Conservation (phyloP, 1,140 invertebrate genomes). For the Neodiprion lecontei region DNA sequence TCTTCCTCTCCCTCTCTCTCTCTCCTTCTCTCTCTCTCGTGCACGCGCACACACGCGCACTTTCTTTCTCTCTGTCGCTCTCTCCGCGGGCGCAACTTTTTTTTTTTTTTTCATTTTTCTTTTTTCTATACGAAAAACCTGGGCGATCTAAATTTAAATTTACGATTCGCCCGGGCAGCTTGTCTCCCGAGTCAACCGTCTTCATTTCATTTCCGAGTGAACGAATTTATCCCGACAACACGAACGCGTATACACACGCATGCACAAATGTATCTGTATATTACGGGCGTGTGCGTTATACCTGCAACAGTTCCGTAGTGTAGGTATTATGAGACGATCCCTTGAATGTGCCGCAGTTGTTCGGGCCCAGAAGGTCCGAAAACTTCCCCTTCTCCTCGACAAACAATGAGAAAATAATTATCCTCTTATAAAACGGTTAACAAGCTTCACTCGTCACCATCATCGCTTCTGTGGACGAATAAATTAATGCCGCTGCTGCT, state of each 20-base stretch:
- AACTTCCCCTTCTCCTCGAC: background rate
- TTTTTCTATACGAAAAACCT: constrained; percentile 12
- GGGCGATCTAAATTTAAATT: constrained; percentile 26
- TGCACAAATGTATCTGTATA: too few relatives aligned
- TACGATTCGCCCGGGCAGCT: constrained; percentile 18
- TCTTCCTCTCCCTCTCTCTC: background rate
- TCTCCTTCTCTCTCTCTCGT: too few relatives aligned
- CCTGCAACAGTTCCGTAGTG: too few relatives aligned
- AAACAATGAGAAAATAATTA: constrained; percentile 8
- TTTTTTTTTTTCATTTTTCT: background rate
- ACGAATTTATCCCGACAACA: constrained; percentile 8
- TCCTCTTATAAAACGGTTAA: constrained; percentile 3
- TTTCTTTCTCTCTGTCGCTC: too few relatives aligned
- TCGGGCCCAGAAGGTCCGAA: too few relatives aligned
- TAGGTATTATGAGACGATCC: too few relatives aligned
- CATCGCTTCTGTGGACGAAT: background rate
- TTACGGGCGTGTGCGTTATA: too few relatives aligned
- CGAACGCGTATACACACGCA: too few relatives aligned
- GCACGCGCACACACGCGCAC: too few relatives aligned
- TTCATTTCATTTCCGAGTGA: constrained; percentile 14
- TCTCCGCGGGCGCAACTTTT: constrained; percentile 19
- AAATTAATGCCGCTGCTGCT: background rate
- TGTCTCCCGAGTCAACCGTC: constrained; percentile 15
- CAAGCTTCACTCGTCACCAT: constrained; percentile 3
- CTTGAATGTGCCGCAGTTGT: too few relatives aligned